Percentiles rank a stretch among this genome's conserved stretches.
These are phyloP conservation scores for Benthosema pterotum DNA, from an alignment of 2,797 vertebrate species.

Conservation along the genomic window DNA sequence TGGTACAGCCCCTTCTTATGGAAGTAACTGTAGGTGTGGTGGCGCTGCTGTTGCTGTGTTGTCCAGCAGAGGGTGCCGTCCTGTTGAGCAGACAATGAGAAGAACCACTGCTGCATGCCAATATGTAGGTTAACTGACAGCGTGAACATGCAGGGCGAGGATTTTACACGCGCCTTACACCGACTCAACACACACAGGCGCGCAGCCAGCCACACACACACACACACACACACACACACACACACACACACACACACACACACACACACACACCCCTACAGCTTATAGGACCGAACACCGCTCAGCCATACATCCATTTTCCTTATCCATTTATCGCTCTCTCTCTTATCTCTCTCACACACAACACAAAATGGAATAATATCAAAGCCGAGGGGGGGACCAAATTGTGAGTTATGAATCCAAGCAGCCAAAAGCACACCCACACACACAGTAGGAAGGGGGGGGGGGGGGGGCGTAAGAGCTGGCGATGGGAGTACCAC, in stretches of 20 bases:
- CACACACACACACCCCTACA: background rate
- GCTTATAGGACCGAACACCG: too few species aligned
- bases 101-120: slow-evolving; percentile 12
- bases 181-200: slow-evolving; percentile 12
- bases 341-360: background rate
- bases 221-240: slow-evolving; percentile 6
- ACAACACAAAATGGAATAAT: background rate
- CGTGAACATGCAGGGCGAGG: slow-evolving; percentile 22
- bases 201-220: background rate
- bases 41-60: background rate
- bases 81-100: background rate
- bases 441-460: slow-evolving; percentile 29
- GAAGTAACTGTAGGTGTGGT: background rate
- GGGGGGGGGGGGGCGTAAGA: slow-evolving; percentile 1
- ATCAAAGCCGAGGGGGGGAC: background rate
- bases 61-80: slow-evolving; percentile 58
- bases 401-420: background rate
- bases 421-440: slow-evolving; percentile 17
- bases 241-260: slow-evolving; percentile 1
- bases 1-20: background rate
- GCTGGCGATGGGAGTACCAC: slow-evolving; percentile 50
- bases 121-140: slow-evolving; percentile 39
- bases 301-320: too few species aligned
- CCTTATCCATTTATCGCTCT: too few species aligned
- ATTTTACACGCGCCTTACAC: slow-evolving; percentile 33